Conservation (phyloP, 2,888 invertebrate species). For the Apodemia zela region DNA sequence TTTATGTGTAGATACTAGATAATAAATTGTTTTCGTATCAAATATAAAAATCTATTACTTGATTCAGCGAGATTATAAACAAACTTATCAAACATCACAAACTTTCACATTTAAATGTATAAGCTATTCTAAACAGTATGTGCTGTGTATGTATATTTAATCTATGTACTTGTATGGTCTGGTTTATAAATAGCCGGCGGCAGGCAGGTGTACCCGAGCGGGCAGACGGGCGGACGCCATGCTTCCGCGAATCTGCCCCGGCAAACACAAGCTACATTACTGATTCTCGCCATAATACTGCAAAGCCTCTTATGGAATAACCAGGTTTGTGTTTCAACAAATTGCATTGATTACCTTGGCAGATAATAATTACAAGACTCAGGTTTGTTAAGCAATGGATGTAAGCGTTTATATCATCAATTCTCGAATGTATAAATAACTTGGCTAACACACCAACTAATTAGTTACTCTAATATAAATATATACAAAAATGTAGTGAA, state of each 20-base stretch:
- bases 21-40: too few relatives aligned
- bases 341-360: conserved; percentile 35
- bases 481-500: too few relatives aligned
- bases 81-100: background rate
- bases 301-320: conserved; percentile 31
- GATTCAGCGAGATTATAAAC: too few relatives aligned
- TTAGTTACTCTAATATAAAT: background rate
- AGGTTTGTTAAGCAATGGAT: conserved; percentile 31
- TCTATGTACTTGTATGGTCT: conserved; percentile 60
- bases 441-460: conserved; percentile 10
- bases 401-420: conserved; percentile 29
- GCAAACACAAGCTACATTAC: conserved; percentile 28
- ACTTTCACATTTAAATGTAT: conserved; percentile 19
- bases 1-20: too few relatives aligned
- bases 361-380: conserved; percentile 30
- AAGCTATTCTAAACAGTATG: conserved; percentile 24
- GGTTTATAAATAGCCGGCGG: conserved; percentile 74
- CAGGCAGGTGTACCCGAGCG: conserved; percentile 56
- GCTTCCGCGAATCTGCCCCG: conserved; percentile 62
- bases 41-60: too few relatives aligned
- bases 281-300: conserved; percentile 27
- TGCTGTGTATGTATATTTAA: conserved; percentile 41
- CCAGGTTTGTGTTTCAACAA: conserved; percentile 31
- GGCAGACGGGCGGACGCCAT: conserved; percentile 71
- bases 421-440: conserved; percentile 23